Conservation (phyloP, 2,797 vertebrate species). For the Bufotes viridis region DNA sequence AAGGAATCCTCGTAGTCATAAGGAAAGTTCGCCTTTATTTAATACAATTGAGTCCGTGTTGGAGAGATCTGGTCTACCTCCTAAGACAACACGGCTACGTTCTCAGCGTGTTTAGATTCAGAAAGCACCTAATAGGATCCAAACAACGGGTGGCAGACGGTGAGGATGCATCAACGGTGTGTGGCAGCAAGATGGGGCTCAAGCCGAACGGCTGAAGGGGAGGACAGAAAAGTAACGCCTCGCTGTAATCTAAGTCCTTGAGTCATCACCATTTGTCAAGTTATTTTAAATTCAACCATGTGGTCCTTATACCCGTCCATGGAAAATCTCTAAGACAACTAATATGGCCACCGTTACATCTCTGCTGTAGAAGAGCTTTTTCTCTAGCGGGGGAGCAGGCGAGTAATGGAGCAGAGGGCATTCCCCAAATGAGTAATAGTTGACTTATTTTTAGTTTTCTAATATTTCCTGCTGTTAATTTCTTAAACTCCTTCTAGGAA, state of each 20-base stretch:
- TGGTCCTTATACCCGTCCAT: background rate
- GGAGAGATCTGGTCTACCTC: conserved; percentile 50
- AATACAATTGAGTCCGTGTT: conserved; percentile 53
- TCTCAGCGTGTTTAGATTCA: conserved; percentile 50
- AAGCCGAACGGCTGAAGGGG: background rate
- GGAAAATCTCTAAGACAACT: background rate
- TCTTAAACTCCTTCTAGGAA: no score
- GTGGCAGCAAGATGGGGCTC: background rate
- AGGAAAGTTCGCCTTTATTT: conserved; percentile 61
- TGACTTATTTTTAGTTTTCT: no score
- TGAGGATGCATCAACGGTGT: background rate
- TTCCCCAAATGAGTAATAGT: no score
- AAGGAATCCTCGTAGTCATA: conserved; percentile 32
- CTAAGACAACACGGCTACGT: conserved; percentile 50
- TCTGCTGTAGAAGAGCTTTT: background rate
- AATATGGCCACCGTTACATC: background rate
- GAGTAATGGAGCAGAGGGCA: no score
- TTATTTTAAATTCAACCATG: background rate
- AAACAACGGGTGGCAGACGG: conserved; percentile 34
- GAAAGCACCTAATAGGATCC: conserved; percentile 48
- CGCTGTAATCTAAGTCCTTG: background rate
- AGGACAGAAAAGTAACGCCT: background rate
- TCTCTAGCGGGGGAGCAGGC: no score
- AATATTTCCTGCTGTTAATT: no score
- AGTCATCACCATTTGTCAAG: background rate